Evolutionary conservation across 1,140 invertebrate genomes (phyloP), one percentile per base, ranked within the genome.

Genomic region (Gyrodactylus bullatarudis): DNA sequence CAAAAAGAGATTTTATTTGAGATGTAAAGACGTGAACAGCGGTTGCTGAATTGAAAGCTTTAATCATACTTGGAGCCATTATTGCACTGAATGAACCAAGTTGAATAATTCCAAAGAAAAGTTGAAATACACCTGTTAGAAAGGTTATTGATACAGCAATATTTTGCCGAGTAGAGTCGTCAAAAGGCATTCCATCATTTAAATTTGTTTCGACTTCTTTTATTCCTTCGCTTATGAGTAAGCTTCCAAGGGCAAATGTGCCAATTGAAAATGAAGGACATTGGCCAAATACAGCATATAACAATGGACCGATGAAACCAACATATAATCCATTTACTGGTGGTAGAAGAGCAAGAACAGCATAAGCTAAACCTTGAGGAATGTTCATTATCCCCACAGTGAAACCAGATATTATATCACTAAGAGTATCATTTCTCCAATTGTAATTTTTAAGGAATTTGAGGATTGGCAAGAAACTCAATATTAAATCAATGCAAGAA

Each of bases 1-100:
- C 83, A 76, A 84, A 80, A 1, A 83, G 76, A 74, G 79, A 77
- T 73, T 77, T 78, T n/a, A 84, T 77, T 76, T 84, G 83, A 75
- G 79, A 80, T 20, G 80, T 79, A 73, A 83, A 80, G 0, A 83
- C 82, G 75, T 84, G 82, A 75, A 81, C 78, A 0, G 83, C 82
- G 54, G 82, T 80, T 16, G 81, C 83, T 1, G 81, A 81, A 23
- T 82, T 82, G 75, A 84, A 83, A 1, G 81, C 82, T 73, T 81
- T 80, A 16, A 83, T 77, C 26, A 84, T 76, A 16, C 81, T 79
- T 74, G 83, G 81, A 1, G 81, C 81, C 26, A 84, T 74, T 74
- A 82, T 82, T 1, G 80, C 78, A 16, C 81, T 80, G 1, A 84
- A 75, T 71, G 80, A 80, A 1, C 83, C 83, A 21, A 84, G 76